Base-by-base conservation (phyloP, 2,113 vertebrate species). In the Anhinga anhinga region DNA sequence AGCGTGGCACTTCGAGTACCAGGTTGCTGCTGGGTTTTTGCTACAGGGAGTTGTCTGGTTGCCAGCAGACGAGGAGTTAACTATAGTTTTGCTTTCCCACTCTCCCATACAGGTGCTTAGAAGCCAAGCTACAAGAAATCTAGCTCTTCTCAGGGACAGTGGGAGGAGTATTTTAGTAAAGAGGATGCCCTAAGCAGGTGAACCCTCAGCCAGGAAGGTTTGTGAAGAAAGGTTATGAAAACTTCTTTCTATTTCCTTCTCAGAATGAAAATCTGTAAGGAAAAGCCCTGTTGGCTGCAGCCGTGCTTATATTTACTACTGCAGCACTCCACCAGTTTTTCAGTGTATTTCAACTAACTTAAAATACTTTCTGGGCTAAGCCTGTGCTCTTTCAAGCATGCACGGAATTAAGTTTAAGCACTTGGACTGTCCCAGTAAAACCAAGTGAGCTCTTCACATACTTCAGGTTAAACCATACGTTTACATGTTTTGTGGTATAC, bases 1-100 rank as follows among this genome's bases (percentile, higher is more conserved):
- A 47, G 32, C 0, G 0, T 71, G 44, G 38, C 1, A 4, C 59
- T 94, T 74, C 0, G 1, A 71, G 34, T 49, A 56, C 34, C 19
- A 18, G 9, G 56, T 45, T 87, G 70, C 50, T 87, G 15, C 21
- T 0, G 4, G 66, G 11, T 23, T 88, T 83, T 86, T 71, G 38
- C 91, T 82, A 15, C 44, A 50, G 53, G 82, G 79, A 65, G 26
- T 36, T 91, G 40, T 32, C 36, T 93, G 34, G 12, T 76, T 82
- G 66, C 82, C 63, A 53, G 71, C 49, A 90, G 59, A 18, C 1
- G 10, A 85, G 53, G 66, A 92, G 79, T 96, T 96, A 90, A 77
- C 49, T 59, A 12, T 17, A 81, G 62, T 56, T 95, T 72, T 94
- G 71, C 50, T 77, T 86, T 94, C 71, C 66, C 18, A 4, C 85